phyloP scores from a whole-genome alignment of 2,113 vertebrate genomes.

The Saguinus imperator region DNA sequence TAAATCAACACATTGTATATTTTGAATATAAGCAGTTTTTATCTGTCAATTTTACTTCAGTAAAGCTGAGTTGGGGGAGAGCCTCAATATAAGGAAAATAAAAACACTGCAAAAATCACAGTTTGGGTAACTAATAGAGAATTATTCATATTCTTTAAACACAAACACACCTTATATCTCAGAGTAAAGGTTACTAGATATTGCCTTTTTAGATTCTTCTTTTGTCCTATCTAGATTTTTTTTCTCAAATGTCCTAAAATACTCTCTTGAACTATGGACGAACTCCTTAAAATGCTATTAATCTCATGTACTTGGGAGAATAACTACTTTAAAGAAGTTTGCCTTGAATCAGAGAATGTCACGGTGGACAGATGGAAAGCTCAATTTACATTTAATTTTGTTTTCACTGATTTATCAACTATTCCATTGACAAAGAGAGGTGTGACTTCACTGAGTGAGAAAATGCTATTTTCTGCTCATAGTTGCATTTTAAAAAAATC shows the following conservation, averaged over 20 bases:
- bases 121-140: not conserved
- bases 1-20: not conserved
- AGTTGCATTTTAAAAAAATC: conserved; percentile 66
- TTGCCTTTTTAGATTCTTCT: not conserved
- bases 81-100: not conserved
- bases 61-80: not conserved
- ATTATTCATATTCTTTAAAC: not conserved
- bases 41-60: not conserved
- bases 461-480: conserved; percentile 83
- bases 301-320: conserved; percentile 43
- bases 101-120: not conserved
- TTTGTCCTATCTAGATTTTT: not conserved
- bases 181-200: not conserved
- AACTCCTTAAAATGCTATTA: not conserved
- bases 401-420: conserved; percentile 82
- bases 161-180: not conserved
- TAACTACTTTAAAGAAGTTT: conserved; percentile 76
- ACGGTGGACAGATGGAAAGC: conserved; percentile 81
- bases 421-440: conserved; percentile 83
- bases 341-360: conserved; percentile 78
- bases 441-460: conserved; percentile 82
- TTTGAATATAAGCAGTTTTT: not conserved
- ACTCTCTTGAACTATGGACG: not conserved
- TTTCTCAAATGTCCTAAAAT: not conserved
- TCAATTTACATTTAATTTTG: conserved; percentile 83